Evolutionary conservation across 2,888 invertebrate genomes (phyloP), one percentile per base, ranked within the genome.

Genomic region (Lissonota sp.): DNA sequence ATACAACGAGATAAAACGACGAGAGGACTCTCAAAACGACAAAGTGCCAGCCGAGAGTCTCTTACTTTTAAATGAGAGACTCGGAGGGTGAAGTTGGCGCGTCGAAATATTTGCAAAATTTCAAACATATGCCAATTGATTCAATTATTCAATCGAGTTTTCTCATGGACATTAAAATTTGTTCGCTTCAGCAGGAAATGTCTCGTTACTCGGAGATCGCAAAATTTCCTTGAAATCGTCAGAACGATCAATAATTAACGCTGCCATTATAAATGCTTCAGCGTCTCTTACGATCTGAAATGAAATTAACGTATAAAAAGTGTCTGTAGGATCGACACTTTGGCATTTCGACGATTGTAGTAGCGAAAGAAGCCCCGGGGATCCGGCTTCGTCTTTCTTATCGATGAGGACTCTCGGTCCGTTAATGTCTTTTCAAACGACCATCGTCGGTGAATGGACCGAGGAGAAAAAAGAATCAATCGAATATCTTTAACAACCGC

Each of bases 381-480:
- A 72, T 67, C 57, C 76, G 69, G 63, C 73, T 64, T 39, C 58
- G 73, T 49, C 55, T 70, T 40, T 75, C 75, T 71, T 80, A 75
- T 79, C 75, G 77, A 74, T 58, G 69, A 74, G 67, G 70, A 49
- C 37, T 6, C 49, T 3, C 53, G 37, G 51, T 58, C 44, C 60
- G 75, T 83, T 83, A 75, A 75, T 71, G 51, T 16, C 58, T 39
- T 7, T 39, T n/a, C 40, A n/a, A 39, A 64, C 69, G 60, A 57
- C 51, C 49, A 37, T 42, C 58, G 51, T 26, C 55, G 26, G 46
- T 10, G 49, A 37, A 71, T 64, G 66, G 58, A 75, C 66, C 69
- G 39, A 44, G 69, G 12, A 26, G 26, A 77, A 80, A 67, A 84
- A 86, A 87, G 85, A 84, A 87, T 87, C 87, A 85, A 88, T 89